Conservation (phyloP, 64 coral and sea anemone genomes). For the Orbicella faveolata region DNA sequence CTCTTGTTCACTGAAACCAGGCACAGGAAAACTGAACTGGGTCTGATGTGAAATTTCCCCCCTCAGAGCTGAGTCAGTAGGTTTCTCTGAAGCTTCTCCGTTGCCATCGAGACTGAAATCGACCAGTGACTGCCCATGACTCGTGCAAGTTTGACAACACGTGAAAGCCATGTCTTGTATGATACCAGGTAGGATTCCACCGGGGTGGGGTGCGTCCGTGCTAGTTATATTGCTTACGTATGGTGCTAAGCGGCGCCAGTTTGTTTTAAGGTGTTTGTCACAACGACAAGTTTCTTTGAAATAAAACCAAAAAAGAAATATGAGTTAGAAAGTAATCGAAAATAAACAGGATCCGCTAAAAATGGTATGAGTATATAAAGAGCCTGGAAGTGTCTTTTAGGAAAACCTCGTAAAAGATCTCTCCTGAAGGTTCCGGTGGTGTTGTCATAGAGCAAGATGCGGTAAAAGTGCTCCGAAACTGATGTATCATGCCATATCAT, state of each 20-base stretch:
- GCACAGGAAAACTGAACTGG: constrained; percentile 1
- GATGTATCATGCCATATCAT: too few relatives aligned
- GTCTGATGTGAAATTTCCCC: background rate
- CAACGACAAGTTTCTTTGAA: constrained; percentile 56
- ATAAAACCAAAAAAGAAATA: background rate
- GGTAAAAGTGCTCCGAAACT: too few relatives aligned
- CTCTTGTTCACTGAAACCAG: background rate
- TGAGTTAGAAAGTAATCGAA: too few relatives aligned
- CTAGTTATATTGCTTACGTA: constrained; percentile 14
- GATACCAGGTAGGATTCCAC: constrained; percentile 46
- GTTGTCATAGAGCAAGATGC: too few relatives aligned
- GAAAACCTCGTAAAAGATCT: too few relatives aligned
- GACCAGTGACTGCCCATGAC: background rate
- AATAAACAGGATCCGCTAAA: too few relatives aligned
- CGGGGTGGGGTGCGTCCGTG: background rate
- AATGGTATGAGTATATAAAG: too few relatives aligned
- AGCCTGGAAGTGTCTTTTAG: too few relatives aligned
- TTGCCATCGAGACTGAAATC: constrained; percentile 3
- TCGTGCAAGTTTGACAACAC: constrained; percentile 42
- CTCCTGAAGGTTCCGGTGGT: too few relatives aligned
- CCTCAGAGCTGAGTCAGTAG: background rate
- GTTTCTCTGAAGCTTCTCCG: background rate
- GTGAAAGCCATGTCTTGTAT: constrained; percentile 30
- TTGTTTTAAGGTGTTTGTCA: constrained; percentile 19
- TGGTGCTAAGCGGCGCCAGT: constrained; percentile 32